Conservation (phyloP, 2,888 invertebrate genomes). For the Scaeva pyrastri region DNA sequence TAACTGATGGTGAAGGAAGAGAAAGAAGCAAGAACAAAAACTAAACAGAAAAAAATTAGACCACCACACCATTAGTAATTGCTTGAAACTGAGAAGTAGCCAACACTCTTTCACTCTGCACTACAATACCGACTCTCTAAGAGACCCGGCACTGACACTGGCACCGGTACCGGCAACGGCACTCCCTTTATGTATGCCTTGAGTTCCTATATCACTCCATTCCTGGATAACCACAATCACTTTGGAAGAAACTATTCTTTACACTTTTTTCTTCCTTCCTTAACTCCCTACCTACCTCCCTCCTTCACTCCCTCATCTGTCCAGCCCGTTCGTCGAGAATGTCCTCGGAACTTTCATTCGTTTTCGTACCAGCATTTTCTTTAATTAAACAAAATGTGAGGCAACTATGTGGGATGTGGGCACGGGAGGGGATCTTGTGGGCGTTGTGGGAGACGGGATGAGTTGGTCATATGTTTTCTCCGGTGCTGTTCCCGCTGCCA, state of each 20-base stretch:
- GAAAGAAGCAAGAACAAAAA: slow-evolving; percentile 11
- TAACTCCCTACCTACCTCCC: background rate
- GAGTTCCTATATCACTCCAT: slow-evolving; percentile 65
- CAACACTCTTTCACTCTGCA: slow-evolving; percentile 49
- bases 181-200: slow-evolving; percentile 42
- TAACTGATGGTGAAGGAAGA: background rate
- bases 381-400: slow-evolving; percentile 71
- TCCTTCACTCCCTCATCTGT: background rate
- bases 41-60: slow-evolving; percentile 52
- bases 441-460: background rate
- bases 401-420: background rate
- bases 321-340: background rate
- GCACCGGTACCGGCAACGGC: background rate
- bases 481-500: background rate
- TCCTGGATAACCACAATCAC: slow-evolving; percentile 72
- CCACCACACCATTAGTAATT: slow-evolving; percentile 76
- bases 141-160: too few relatives aligned
- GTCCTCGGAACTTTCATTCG: background rate
- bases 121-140: background rate
- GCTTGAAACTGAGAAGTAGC: slow-evolving; percentile 72
- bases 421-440: too few relatives aligned
- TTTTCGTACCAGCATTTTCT: slow-evolving; percentile 51
- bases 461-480: slow-evolving; percentile 31
- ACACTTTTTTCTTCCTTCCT: slow-evolving; percentile 30
- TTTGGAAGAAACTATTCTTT: slow-evolving; percentile 48